A percentile compares a stretch with the other conserved stretches of the same genome.
phyloP scores from a whole-genome alignment of 2,797 vertebrate genomes.

The Xenentodon cancila region DNA sequence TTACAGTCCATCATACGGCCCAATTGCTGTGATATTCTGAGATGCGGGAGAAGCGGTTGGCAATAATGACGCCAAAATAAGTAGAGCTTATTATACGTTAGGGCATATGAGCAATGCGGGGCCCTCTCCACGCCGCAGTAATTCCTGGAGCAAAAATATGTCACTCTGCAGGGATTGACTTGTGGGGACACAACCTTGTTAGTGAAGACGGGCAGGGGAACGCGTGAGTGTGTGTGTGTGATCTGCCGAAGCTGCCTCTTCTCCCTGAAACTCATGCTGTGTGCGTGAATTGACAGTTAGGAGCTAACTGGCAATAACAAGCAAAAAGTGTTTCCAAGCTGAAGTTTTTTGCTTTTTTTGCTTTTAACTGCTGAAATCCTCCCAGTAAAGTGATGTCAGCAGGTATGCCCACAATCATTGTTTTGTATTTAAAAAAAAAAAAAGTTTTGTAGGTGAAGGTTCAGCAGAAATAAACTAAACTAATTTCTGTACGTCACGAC shows the following conservation, averaged over 20 bases:
- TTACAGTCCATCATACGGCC: slow-evolving; percentile 58
- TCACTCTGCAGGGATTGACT: slow-evolving; percentile 53
- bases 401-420: too few relatives aligned
- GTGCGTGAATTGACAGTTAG: slow-evolving; percentile 1
- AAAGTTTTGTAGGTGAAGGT: too few relatives aligned
- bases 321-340: slow-evolving; percentile 43
- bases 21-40: slow-evolving; percentile 63
- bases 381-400: too few relatives aligned
- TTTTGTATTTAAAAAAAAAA: too few relatives aligned
- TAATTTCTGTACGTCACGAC: too few relatives aligned
- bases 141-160: slow-evolving; percentile 54
- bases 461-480: too few relatives aligned
- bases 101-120: slow-evolving; percentile 41
- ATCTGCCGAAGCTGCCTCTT: slow-evolving; percentile 37
- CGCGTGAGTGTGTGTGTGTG: background rate
- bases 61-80: slow-evolving; percentile 71
- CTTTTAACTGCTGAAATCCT: too few relatives aligned
- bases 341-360: background rate
- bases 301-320: slow-evolving; percentile 62
- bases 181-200: slow-evolving; percentile 52
- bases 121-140: slow-evolving; percentile 42
- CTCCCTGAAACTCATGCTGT: slow-evolving; percentile 56
- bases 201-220: slow-evolving; percentile 39
- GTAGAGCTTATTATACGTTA: slow-evolving; percentile 65
- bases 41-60: slow-evolving; percentile 46